Conservation (phyloP, 2,797 vertebrate species). For the Salmo trutta region DNA sequence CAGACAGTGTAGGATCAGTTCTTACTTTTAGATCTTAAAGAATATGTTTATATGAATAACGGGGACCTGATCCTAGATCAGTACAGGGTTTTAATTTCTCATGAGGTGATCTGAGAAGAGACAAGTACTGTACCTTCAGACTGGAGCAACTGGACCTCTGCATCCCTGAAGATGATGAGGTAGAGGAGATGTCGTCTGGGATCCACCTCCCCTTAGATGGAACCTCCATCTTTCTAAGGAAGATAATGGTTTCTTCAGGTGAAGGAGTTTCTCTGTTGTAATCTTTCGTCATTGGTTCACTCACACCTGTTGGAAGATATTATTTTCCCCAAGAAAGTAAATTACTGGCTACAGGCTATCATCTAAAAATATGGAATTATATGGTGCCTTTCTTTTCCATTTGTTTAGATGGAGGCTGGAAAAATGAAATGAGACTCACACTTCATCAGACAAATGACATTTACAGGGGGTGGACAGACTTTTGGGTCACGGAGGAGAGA, state of each 20-base stretch:
- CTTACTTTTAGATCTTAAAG: not conserved
- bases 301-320: constrained; percentile 47
- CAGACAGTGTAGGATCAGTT: not conserved
- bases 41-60: not conserved
- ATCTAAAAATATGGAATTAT: not conserved
- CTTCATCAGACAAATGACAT: too few species aligned
- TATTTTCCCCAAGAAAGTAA: not conserved
- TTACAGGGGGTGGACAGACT: too few species aligned
- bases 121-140: constrained; percentile 81
- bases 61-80: not conserved
- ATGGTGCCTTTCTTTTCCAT: too few species aligned
- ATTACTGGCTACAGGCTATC: not conserved
- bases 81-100: not conserved
- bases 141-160: constrained; percentile 70
- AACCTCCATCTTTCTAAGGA: constrained; percentile 68
- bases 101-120: not conserved
- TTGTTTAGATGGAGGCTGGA: too few species aligned
- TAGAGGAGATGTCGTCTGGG: constrained; percentile 32
- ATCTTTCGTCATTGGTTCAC: constrained; percentile 47
- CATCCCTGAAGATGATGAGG: constrained; percentile 33
- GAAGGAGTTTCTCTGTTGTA: constrained; percentile 65
- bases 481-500: too few species aligned
- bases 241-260: constrained; percentile 57
- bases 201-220: constrained; percentile 65
- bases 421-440: too few species aligned